A percentile compares a stretch with the other conserved stretches of the same genome.
Evolutionary conservation across 2,113 vertebrate genomes (phyloP).

Genomic region (Odontesthes bonariensis): DNA sequence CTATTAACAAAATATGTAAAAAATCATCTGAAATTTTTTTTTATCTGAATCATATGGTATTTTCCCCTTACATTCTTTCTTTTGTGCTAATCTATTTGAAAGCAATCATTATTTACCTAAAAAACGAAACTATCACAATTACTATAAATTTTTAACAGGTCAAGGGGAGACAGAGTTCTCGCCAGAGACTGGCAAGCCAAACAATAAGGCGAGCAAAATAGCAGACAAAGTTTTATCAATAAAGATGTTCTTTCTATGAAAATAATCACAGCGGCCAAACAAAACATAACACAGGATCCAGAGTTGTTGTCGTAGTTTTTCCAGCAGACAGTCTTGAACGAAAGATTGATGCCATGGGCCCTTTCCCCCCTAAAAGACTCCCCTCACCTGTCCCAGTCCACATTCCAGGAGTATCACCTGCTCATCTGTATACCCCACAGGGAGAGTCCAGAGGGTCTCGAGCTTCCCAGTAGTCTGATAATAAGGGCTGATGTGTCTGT

Average conservation of each 20-base stretch:
- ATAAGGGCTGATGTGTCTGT: conserved; percentile 62
- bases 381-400: conserved; percentile 54
- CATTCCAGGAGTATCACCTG: conserved; percentile 63
- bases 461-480: conserved; percentile 49
- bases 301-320: conserved; percentile 57
- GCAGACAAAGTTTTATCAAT: conserved; percentile 78
- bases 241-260: conserved; percentile 81
- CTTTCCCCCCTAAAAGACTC: conserved; percentile 13
- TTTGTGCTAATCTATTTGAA: conserved; percentile 24
- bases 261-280: conserved; percentile 70
- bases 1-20: no score
- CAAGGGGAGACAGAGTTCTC: conserved; percentile 63
- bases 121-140: conserved; percentile 61
- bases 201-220: conserved; percentile 73
- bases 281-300: conserved; percentile 67
- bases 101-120: conserved; percentile 38
- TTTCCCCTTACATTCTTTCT: neutral
- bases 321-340: conserved; percentile 62
- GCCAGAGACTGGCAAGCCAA: conserved; percentile 68
- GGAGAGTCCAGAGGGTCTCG: conserved; percentile 16
- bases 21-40: no score
- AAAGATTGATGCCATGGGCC: conserved; percentile 49
- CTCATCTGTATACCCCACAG: conserved; percentile 27
- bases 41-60: neutral
- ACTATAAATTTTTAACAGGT: conserved; percentile 56